Base-by-base conservation (phyloP, 2,797 vertebrate genomes). In the Chanos chanos region DNA sequence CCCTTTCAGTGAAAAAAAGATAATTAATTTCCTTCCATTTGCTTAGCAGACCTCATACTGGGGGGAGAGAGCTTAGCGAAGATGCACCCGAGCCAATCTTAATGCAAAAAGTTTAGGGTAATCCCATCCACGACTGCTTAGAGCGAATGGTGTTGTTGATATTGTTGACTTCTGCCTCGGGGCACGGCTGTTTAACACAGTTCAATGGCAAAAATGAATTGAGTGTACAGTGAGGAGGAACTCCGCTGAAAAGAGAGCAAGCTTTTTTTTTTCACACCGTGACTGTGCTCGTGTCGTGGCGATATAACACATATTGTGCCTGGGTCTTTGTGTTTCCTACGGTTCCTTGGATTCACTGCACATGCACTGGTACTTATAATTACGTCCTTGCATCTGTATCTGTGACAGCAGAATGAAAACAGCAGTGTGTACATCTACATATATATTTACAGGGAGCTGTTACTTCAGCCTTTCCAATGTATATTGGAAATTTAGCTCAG, bases 21-120 rank as follows among this genome's bases (percentile, higher is more conserved):
- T 61, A 50, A 65, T 71, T 65, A 71, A 74, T 67, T 67, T 63
- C 47, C 36, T 25, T 64, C 37, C 8, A 28, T 56, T 44, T 50
- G 52, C 60, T 52, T 61, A 21, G 48, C 22, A 59, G 27, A 50
- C 47, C 59, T 43, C 59, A 62, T 45, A 44, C 49, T 36, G 40
- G 31, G 41, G 21, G 60, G 52, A 45, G 52, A 45, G 60, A 54
- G 60, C 60, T 63, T 63, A 63, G 50, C 27, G 31, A 36, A 45
- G 60, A 63, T 63, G 60, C 60, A 47, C 60, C 54, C 54, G 60
- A 63, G 54, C 54, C 54, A 54, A 40, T 63, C 22, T 31, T 54
- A 53, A 50, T 47, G 60, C 63, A 54, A 50, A 63, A 63, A 63
- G 50, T 63, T 63, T 21, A 5, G 24, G 30, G 60, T 63, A 63